Evolutionary conservation across 2,888 invertebrate species (phyloP), one percentile per base, ranked within the genome.

Genomic region (Norana najaformis): DNA sequence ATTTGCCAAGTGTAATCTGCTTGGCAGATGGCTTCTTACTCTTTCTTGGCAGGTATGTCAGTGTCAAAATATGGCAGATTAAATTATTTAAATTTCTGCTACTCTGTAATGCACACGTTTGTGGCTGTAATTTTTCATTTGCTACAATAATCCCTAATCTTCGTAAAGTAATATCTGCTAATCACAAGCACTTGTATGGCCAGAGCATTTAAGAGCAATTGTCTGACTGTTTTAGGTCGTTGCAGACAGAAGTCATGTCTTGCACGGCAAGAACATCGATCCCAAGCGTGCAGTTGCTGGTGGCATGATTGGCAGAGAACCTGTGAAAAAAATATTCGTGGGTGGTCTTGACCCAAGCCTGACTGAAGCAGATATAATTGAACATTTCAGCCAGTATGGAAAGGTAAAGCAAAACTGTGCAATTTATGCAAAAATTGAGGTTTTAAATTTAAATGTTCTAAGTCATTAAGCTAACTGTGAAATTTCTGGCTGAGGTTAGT

Each of bases 271-370:
- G 95, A 98, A 97, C 95, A 98, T 98, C 92, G 98, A 98, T 95
- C 98, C 98, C 88, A 98, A 98, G 95, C 97, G 98, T 95, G 98
- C 98, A 0, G 98, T 98, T 95, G 98, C 98, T 0, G 96, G 98
- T 93, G 97, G 98, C 94, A 88, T 37, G 35, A 38, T 23, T 36
- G 88, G 88, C 18, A 5, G 41, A 35, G 88, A 88, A 39, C 39
- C 39, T 20, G 41, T 94, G 90, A 95, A 95, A 91, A 99, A 99
- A 95, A 98, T 99, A 93, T 99, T 98, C 95, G 98, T 98, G 91
- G 98, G 98, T 88, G 98, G 98, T 92, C 96, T 99, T 92, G 97
- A 98, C 93, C 97, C 97, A 93, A 98, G 98, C 95, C 96, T 98
- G 92, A 96, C 97, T 92, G 98, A 98, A 95, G 97, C 98, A 94